Percentiles rank a stretch among this genome's conserved stretches.
These are phyloP conservation scores for Myotis daubentonii DNA, from an alignment of 2,797 vertebrate species.

Conservation along the genomic window DNA sequence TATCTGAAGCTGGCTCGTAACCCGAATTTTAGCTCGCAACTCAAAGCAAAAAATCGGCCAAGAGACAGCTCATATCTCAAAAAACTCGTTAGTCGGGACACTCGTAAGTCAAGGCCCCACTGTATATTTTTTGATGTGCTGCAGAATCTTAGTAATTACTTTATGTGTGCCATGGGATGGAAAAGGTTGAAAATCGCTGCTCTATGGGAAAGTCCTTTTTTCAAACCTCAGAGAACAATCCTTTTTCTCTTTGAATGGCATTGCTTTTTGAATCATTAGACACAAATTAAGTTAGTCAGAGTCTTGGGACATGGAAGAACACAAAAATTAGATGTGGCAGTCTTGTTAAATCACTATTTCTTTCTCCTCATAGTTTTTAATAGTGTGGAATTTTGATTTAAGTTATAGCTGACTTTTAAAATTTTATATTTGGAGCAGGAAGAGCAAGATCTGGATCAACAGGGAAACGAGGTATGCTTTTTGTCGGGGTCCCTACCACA, in stretches of 20 bases:
- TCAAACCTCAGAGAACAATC: not conserved
- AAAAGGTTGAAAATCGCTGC: not conserved
- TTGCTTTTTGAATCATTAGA: not conserved
- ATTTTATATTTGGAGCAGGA: constrained; percentile 88
- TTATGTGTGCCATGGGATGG: not conserved
- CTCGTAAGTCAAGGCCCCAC: too few relatives aligned
- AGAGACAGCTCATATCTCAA: too few relatives aligned
- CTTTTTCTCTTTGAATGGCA: constrained; percentile 27
- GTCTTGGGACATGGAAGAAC: not conserved
- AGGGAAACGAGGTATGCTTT: constrained; percentile 90
- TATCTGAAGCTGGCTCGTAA: too few relatives aligned
- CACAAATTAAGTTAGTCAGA: not conserved
- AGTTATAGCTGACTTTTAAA: constrained; percentile 44
- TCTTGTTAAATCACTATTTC: not conserved
- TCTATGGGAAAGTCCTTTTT: not conserved
- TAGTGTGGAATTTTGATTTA: not conserved
- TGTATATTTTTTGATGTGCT: not conserved
- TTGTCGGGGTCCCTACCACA: not conserved
- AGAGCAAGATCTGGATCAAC: constrained; percentile 93
- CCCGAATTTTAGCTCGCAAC: too few relatives aligned
- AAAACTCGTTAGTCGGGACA: too few relatives aligned
- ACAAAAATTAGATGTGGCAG: not conserved
- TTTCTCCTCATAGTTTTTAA: constrained; percentile 53
- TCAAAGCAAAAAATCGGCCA: too few relatives aligned
- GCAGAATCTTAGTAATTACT: not conserved